Percentiles rank a stretch among this genome's conserved stretches.
phyloP scores from a whole-genome alignment of 64 coral and sea anemone genomes.

The Porites lutea region DNA sequence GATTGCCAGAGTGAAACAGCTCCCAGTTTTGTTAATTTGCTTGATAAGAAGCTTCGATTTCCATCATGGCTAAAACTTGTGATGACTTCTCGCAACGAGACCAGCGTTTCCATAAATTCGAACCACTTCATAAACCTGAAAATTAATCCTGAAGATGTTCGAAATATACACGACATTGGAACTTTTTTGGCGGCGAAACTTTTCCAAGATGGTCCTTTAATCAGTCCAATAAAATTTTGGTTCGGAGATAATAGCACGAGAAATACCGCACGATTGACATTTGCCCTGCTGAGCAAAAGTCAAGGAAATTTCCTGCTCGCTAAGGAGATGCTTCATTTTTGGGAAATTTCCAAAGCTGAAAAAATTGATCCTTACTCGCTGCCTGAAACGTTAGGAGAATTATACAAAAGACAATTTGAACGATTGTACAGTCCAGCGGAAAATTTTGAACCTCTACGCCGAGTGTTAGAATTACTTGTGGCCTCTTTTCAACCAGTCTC shows the following conservation, averaged over 20 bases:
- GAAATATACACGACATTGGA: conserved; percentile 69
- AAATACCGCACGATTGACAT: background rate
- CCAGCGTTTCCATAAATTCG: conserved; percentile 11
- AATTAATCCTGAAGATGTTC: conserved; percentile 25
- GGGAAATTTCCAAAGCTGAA: background rate
- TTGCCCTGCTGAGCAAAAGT: conserved; percentile 44
- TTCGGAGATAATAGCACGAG: background rate
- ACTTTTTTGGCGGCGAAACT: conserved; percentile 27
- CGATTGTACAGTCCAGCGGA: conserved; percentile 23
- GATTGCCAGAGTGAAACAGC: conserved; percentile 42
- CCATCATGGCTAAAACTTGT: conserved; percentile 70
- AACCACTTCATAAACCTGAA: background rate
- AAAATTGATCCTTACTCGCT: conserved; percentile 4
- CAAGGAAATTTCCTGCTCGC: conserved; percentile 77
- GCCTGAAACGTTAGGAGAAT: conserved; percentile 39
- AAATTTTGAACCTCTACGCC: conserved; percentile 21
- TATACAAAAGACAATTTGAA: conserved; percentile 65
- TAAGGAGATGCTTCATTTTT: conserved; percentile 63
- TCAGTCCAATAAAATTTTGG: background rate
- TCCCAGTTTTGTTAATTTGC: conserved; percentile 1
- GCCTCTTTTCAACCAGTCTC: conserved; percentile 42
- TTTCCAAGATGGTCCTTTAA: conserved; percentile 24
- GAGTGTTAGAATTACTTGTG: conserved; percentile 66
- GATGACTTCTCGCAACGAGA: conserved; percentile 56
- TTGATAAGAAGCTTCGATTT: conserved; percentile 15